These are phyloP conservation scores for Melieria crassipennis DNA, from an alignment of 2,888 invertebrate species.

Conservation along the genomic window DNA sequence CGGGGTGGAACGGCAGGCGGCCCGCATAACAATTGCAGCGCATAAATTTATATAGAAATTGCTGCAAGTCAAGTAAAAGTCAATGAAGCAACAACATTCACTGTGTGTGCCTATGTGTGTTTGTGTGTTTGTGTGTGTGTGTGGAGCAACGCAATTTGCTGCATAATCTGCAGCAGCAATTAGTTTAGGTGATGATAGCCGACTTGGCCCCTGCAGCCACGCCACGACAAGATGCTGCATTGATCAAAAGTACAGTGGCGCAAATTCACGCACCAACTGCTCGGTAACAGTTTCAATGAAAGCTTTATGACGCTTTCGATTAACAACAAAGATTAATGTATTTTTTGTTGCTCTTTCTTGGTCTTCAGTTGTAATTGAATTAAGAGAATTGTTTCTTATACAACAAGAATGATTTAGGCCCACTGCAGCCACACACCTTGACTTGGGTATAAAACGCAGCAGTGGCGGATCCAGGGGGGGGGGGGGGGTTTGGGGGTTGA, in stretches of 20 bases:
- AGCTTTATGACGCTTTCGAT: no score
- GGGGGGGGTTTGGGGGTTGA: no score
- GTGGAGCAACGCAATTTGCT: neutral
- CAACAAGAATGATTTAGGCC: no score
- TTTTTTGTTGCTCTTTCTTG: no score
- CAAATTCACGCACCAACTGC: neutral
- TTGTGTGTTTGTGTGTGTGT: neutral
- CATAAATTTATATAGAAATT: neutral
- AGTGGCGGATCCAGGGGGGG: no score
- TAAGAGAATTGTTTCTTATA: no score
- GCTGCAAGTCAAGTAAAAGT: neutral
- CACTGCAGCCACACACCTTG: no score
- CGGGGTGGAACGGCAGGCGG: no score
- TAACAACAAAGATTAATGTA: no score
- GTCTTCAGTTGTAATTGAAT: no score
- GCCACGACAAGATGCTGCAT: neutral
- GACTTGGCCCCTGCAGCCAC: neutral
- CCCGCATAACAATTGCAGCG: neutral
- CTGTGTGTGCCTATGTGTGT: neutral
- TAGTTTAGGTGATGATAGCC: conserved; percentile 28
- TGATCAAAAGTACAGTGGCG: neutral
- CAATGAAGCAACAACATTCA: neutral
- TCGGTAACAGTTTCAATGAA: no score
- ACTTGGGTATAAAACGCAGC: no score
- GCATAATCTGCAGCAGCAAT: conserved; percentile 31